Percentiles rank a stretch among this genome's conserved stretches.
phyloP scores from a whole-genome alignment of 2,797 vertebrate genomes.

The Lagorchestes hirsutus region DNA sequence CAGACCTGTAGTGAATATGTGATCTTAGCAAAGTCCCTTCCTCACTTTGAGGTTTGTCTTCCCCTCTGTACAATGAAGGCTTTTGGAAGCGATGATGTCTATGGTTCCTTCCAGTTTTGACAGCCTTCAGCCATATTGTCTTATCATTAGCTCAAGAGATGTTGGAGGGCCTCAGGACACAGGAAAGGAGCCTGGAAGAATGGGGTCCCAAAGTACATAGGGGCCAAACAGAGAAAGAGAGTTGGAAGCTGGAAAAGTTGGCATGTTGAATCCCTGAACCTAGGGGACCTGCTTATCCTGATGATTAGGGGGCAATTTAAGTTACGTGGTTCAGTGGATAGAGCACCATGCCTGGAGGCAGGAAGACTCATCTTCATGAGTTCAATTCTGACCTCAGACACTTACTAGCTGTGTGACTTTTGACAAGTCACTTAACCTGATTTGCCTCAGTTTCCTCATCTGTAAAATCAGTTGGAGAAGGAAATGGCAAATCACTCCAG shows the following conservation, averaged over 20 bases:
- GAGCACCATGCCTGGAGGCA: neutral
- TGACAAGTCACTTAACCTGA: neutral
- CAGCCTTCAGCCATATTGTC: neutral
- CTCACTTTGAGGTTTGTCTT: neutral
- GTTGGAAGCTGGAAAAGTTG: neutral
- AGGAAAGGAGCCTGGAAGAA: neutral
- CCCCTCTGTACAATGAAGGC: neutral
- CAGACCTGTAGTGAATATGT: neutral
- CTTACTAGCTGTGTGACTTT: neutral
- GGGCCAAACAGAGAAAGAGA: neutral
- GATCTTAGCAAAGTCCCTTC: neutral
- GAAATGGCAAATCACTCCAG: neutral
- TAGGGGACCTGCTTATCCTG: neutral
- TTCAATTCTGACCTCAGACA: neutral
- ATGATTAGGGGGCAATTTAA: neutral
- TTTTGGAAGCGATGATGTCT: neutral
- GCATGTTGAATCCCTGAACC: neutral
- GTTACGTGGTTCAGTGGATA: no score
- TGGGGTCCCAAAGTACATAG: neutral
- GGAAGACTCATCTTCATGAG: neutral
- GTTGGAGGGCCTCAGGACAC: neutral
- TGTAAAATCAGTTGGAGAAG: neutral
- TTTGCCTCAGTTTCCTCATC: neutral
- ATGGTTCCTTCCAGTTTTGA: neutral
- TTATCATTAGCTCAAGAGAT: neutral